Evolutionary conservation across 2,113 vertebrate species (phyloP), one percentile per base, ranked within the genome.

Genomic region (Chaenocephalus aceratus): DNA sequence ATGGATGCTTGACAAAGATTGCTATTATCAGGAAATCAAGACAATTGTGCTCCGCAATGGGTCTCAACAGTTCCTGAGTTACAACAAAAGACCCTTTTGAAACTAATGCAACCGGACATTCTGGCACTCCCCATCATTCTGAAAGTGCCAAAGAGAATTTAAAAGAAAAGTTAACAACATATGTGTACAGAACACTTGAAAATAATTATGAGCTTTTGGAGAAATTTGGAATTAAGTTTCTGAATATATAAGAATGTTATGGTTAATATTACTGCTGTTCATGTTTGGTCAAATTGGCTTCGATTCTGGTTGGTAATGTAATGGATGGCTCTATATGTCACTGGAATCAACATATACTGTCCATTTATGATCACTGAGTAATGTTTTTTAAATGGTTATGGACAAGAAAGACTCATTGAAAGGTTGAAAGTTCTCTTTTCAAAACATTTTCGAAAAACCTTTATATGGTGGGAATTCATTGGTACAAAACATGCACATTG

Each of bases 11-110:
- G 54, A 66, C 4, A 53, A 51, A 11, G 21, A 60, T 59, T 11
- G 7, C 7, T n/a, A 6, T 10, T 64, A 34, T 75, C 34, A 45
- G 13, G 3, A 59, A 54, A 54, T 16, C 13, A 41, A 51, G n/a
- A 60, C 44, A 45, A 23, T 34, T 15, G n/a, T 8, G 14, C 10
- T 26, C 23, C 41, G 21, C n/a, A 79, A 26, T 60, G 53, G 62
- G 13, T 54, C 41, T 59, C 44, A 14, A 72, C 49, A 6, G 34
- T n/a, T 36, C 57, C 68, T 72, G 78, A 56, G 3, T 72, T 60
- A 2, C 21, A 26, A 13, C 1, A 45, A 57, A 74, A 53, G 45
- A 60, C 6, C 46, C 6, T 21, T 41, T 6, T 54, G 44, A 80
- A 45, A 72, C 3, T 11, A 48, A 9, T 41, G 57, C 18, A 15